Evolutionary conservation across 2,888 invertebrate genomes (phyloP).

Genomic region (Cetonia aurata): DNA sequence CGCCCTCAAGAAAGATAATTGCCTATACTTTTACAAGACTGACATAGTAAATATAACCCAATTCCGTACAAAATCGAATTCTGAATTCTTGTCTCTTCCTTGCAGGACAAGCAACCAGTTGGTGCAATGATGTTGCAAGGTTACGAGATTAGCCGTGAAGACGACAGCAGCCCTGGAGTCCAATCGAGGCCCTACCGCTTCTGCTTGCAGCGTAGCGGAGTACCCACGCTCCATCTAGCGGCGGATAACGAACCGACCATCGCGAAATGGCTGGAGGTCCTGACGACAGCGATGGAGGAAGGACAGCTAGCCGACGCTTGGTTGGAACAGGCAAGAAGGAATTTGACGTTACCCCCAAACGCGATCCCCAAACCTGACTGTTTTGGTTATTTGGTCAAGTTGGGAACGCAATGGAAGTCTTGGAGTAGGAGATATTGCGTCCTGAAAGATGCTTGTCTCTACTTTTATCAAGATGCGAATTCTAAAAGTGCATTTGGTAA

Average conservation of each 20-base stretch:
- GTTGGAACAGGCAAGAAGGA: constrained; percentile 82
- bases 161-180: constrained; percentile 74
- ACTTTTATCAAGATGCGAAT: constrained; percentile 91
- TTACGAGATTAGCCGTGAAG: constrained; percentile 77
- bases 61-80: constrained; percentile 9
- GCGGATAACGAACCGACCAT: constrained; percentile 82
- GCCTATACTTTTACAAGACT: constrained; percentile 94
- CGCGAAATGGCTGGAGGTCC: constrained; percentile 82
- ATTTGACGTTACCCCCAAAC: constrained; percentile 84
- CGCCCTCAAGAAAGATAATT: constrained; percentile 90
- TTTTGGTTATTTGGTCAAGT: constrained; percentile 91
- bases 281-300: constrained; percentile 82
- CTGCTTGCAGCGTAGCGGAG: constrained; percentile 78
- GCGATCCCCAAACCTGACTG: constrained; percentile 89
- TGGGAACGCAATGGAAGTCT: constrained; percentile 87
- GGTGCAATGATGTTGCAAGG: constrained; percentile 90
- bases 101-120: constrained; percentile 86
- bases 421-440: constrained; percentile 96
- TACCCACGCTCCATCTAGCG: constrained; percentile 81
- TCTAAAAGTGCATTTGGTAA: constrained; percentile 91
- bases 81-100: constrained; percentile 18
- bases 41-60: constrained; percentile 77
- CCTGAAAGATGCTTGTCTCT: constrained; percentile 93
- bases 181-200: constrained; percentile 75
- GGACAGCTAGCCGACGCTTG: constrained; percentile 71